Percentiles rank a stretch among this genome's conserved stretches.
These are phyloP conservation scores for Latrodectus hesperus DNA, from an alignment of 2,888 invertebrate genomes.

Conservation along the genomic window DNA sequence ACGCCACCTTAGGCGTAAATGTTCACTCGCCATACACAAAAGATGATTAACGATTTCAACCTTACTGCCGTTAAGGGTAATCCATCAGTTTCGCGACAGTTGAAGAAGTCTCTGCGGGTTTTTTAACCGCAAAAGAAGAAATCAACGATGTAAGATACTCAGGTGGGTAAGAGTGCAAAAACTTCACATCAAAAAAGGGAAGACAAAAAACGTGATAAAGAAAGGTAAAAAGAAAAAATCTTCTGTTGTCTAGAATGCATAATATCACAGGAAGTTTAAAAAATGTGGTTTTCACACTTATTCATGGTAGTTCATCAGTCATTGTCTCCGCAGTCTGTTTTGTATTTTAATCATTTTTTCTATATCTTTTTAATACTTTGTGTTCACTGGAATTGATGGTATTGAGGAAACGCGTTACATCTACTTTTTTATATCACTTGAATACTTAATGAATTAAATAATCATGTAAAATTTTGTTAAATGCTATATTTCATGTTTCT, in stretches of 20 bases:
- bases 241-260: slow-evolving; percentile 41
- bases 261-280: slow-evolving; percentile 10
- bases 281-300: neutral
- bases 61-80: slow-evolving; percentile 47
- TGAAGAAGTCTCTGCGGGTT: slow-evolving; percentile 47
- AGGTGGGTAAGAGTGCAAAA: slow-evolving; percentile 35
- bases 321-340: neutral
- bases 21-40: slow-evolving; percentile 44
- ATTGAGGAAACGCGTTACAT: too few species aligned
- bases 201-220: slow-evolving; percentile 22
- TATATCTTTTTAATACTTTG: neutral
- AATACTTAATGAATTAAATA: too few species aligned
- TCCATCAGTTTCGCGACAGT: slow-evolving; percentile 45
- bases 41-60: slow-evolving; percentile 56
- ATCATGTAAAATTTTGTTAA: too few species aligned
- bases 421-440: too few species aligned
- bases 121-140: slow-evolving; percentile 33
- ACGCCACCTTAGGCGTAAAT: slow-evolving; percentile 33
- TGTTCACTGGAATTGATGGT: too few species aligned
- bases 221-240: slow-evolving; percentile 26
- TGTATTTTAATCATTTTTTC: neutral
- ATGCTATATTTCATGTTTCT: too few species aligned
- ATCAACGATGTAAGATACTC: slow-evolving; percentile 15
- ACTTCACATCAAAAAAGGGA: slow-evolving; percentile 12
- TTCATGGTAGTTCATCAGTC: neutral